Percentiles rank a stretch among this genome's conserved stretches.
These are phyloP conservation scores for Cyaniris semiargus DNA, from an alignment of 2,888 invertebrate species.

Conservation along the genomic window DNA sequence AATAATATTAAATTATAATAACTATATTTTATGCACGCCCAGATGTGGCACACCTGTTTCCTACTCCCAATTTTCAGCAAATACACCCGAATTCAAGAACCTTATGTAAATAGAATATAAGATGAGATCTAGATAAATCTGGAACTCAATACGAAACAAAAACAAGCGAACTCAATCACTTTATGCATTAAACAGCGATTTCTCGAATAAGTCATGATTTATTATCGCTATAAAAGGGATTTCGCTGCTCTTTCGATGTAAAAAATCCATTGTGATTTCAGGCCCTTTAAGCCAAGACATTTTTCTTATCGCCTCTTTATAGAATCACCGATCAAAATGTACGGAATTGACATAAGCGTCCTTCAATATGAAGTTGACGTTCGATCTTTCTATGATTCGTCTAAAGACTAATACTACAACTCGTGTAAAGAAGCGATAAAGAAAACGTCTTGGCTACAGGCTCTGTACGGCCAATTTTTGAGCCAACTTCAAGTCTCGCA, in stretches of 20 bases:
- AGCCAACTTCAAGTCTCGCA: conserved; percentile 61
- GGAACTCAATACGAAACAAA: conserved; percentile 3
- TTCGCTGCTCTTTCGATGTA: conserved; percentile 23
- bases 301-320: too few species aligned
- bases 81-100: background rate
- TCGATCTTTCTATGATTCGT: too few species aligned
- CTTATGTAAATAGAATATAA: background rate
- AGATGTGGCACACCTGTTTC: too few species aligned
- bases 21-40: too few species aligned
- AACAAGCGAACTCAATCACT: background rate
- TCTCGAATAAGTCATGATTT: conserved; percentile 23
- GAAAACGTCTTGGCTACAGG: too few species aligned
- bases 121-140: background rate
- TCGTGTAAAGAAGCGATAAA: too few species aligned
- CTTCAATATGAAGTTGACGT: too few species aligned
- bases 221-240: conserved; percentile 29
- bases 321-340: too few species aligned
- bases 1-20: too few species aligned
- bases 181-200: conserved; percentile 27
- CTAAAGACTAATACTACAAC: too few species aligned
- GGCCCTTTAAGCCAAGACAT: too few species aligned
- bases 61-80: background rate
- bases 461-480: conserved; percentile 62
- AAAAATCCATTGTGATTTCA: conserved; percentile 60
- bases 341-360: too few species aligned